These are phyloP conservation scores for Todiramphus chloris DNA, from an alignment of 2,113 vertebrate genomes.

Conservation along the genomic window DNA sequence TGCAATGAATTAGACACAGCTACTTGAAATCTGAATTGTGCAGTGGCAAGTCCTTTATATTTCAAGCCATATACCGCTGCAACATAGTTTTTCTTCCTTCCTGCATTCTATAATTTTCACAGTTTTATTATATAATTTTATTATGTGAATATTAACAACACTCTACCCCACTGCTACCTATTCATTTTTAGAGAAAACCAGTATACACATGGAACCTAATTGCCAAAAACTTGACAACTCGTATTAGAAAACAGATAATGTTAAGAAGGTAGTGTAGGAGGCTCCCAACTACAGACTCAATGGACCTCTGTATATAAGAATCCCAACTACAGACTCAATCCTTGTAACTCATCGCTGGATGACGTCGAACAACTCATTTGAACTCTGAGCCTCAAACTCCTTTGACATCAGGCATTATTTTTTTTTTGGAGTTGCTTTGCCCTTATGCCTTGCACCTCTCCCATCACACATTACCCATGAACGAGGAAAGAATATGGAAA, in stretches of 20 bases:
- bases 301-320: not conserved
- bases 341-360: not conserved
- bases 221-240: not conserved
- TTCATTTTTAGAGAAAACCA: not conserved
- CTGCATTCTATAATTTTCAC: not conserved
- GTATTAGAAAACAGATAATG: not conserved
- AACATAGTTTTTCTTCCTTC: not conserved
- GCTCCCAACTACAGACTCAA: not conserved
- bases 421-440: not conserved
- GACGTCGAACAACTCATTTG: not conserved
- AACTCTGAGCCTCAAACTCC: not conserved
- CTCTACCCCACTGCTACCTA: not conserved
- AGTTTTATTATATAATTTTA: not conserved
- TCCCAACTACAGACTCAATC: not conserved
- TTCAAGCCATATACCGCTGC: not conserved
- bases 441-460: not conserved
- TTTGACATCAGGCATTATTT: not conserved
- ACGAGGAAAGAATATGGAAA: not conserved
- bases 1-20: not conserved
- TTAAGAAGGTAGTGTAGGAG: accelerated
- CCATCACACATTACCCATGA: not conserved
- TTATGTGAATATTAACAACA: not conserved
- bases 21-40: not conserved
- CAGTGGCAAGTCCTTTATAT: not conserved
- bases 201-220: not conserved